Evolutionary conservation across 1,140 invertebrate species (phyloP).

Genomic region (Zaprionus inermis): DNA sequence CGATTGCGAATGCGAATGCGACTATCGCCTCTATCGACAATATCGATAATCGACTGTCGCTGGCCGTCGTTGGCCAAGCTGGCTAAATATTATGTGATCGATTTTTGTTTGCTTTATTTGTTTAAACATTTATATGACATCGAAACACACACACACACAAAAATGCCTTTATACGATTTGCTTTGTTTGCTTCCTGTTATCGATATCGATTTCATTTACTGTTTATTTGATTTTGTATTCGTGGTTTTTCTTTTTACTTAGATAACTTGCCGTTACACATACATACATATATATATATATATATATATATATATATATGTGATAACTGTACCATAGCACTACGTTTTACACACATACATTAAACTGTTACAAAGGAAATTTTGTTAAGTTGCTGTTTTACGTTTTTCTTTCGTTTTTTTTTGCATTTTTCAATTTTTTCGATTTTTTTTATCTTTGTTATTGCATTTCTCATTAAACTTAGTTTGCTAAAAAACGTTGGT

Average conservation of each 20-base stretch:
- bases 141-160: constrained; percentile 68
- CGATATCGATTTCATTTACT: constrained; percentile 4
- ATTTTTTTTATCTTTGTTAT: constrained; percentile 35
- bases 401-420: constrained; percentile 14
- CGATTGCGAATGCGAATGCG: constrained; percentile 10
- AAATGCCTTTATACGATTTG: constrained; percentile 51
- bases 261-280: constrained; percentile 55
- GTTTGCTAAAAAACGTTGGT: constrained; percentile 72
- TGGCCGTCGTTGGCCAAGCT: constrained; percentile 20
- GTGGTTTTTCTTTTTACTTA: constrained; percentile 24
- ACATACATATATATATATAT: too few species aligned
- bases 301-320: too few species aligned
- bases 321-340: constrained; percentile 43
- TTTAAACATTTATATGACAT: constrained; percentile 73
- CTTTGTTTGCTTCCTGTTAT: constrained; percentile 31
- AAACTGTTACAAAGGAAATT: constrained; percentile 51
- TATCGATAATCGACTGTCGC: constrained; percentile 15
- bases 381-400: constrained; percentile 38
- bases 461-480: constrained; percentile 56
- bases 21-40: constrained; percentile 6
- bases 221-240: constrained; percentile 26
- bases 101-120: constrained; percentile 6
- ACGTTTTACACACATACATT: constrained; percentile 34
- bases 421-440: constrained; percentile 14
- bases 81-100: constrained; percentile 42